phyloP scores from a whole-genome alignment of 2,113 vertebrate genomes.

The Anguilla japonica region DNA sequence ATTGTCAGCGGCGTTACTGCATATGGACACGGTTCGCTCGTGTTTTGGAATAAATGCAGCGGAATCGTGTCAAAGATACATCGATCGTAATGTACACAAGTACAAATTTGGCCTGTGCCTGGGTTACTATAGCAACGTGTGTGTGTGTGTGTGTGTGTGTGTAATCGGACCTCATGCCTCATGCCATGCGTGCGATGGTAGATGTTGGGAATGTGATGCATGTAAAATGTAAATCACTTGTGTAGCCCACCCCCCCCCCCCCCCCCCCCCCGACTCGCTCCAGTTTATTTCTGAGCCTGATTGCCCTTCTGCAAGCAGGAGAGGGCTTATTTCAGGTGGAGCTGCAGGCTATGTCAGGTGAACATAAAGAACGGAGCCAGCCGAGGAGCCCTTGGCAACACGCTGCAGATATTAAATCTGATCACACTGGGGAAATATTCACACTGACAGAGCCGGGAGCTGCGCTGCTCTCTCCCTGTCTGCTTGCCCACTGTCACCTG shows the following conservation, averaged over 20 bases:
- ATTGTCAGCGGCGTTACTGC: not conserved
- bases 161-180: not conserved
- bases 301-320: not conserved
- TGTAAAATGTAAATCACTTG: not conserved
- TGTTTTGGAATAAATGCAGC: not conserved
- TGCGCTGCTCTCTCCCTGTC: too few relatives aligned
- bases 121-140: not conserved
- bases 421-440: not conserved
- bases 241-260: not conserved
- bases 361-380: not conserved
- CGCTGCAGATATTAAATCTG: not conserved
- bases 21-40: not conserved
- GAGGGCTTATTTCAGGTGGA: not conserved
- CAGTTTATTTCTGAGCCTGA: not conserved
- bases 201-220: too few relatives aligned
- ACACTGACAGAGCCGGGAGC: too few relatives aligned
- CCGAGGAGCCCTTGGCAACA: not conserved
- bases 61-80: not conserved
- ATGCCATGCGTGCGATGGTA: too few relatives aligned
- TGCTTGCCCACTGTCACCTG: too few relatives aligned
- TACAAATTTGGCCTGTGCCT: slow-evolving; percentile 7
- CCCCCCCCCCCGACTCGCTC: not conserved
- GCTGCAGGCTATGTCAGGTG: not conserved
- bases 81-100: too few relatives aligned
- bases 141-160: not conserved